Evolutionary conservation across 1,140 invertebrate genomes (phyloP), one percentile per base, ranked within the genome.

Genomic region (Procambarus virginalis): DNA sequence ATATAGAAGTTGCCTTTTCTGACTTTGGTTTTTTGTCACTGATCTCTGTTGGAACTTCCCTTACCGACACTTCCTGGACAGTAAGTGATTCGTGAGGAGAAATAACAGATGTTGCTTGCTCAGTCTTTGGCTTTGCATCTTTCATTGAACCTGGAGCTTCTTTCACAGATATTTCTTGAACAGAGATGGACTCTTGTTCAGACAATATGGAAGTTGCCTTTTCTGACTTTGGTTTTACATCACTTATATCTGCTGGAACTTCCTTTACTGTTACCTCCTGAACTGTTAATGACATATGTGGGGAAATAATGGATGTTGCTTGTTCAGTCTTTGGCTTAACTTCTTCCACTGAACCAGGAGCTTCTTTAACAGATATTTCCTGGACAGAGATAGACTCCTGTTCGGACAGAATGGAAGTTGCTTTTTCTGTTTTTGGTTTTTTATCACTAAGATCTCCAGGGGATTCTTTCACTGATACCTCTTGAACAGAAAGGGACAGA

Each of bases 321-420:
- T 93, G 93, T 60, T 93, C 94, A 90, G 93, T 92, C 46, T 93
- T 92, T 14, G 93, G 92, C 89, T 89, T 93, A 68, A 94, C 91
- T 84, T 94, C 93, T 14, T 92, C 91, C 22, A 95, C 91, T 90
- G 94, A 93, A n/a, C 93, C 94, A 10, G 95, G 94, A 1, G 94
- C 93, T 20, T 94, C 93, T 92, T 95, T 94, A 2, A 94, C 93
- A 91, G 94, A 93, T 2, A 95, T 93, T 93, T 95, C 94, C 78
- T 94, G 93, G 90, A 94, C 94, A 58, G 94, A 93, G 0, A 95
- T 94, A 34, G 95, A 94, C 91, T 94, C 93, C 90, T 95, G 94
- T 2, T 94, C 93, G 46, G 93, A 93, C 81, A 95, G 94, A 76
- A 94, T 94, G n/a, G 94, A 92, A 77, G 91, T 94, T 14, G 95